Conservation (phyloP, 2,888 invertebrate genomes). For the Perizoma flavofasciatum region DNA sequence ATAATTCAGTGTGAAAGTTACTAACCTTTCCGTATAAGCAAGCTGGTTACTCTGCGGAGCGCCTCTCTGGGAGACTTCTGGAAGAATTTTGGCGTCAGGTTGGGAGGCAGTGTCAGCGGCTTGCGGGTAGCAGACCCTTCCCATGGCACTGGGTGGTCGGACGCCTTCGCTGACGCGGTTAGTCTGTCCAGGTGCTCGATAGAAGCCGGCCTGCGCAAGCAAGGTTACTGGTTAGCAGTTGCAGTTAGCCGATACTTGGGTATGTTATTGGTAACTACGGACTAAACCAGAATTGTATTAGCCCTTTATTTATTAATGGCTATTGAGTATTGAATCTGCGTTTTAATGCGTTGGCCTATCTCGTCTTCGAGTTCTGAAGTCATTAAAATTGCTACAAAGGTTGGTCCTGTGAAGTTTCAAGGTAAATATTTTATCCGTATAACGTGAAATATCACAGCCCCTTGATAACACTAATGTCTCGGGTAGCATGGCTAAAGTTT, state of each 20-base stretch:
- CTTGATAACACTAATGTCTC: no score
- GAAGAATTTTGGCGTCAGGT: slow-evolving; percentile 95
- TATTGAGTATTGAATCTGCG: no score
- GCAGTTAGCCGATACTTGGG: background rate
- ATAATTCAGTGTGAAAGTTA: slow-evolving; percentile 9
- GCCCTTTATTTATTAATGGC: no score
- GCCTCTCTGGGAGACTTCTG: slow-evolving; percentile 95
- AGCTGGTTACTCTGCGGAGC: slow-evolving; percentile 93
- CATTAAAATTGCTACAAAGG: no score
- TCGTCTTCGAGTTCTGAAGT: no score
- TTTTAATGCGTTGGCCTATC: no score
- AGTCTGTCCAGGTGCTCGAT: slow-evolving; percentile 93
- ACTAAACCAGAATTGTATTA: no score
- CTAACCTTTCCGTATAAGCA: slow-evolving; percentile 93
- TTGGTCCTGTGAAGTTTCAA: no score
- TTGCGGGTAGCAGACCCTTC: slow-evolving; percentile 86
- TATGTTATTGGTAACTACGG: no score
- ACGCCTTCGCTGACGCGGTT: slow-evolving; percentile 75
- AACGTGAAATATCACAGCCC: no score
- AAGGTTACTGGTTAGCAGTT: slow-evolving; percentile 36
- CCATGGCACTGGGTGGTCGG: slow-evolving; percentile 81
- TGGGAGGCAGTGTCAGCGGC: slow-evolving; percentile 93
- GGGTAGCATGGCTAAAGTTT: no score
- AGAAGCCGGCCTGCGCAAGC: slow-evolving; percentile 87
- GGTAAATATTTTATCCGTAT: no score